Evolutionary conservation across 1,140 invertebrate genomes (phyloP).

Genomic region (Rhyzopertha dominica): DNA sequence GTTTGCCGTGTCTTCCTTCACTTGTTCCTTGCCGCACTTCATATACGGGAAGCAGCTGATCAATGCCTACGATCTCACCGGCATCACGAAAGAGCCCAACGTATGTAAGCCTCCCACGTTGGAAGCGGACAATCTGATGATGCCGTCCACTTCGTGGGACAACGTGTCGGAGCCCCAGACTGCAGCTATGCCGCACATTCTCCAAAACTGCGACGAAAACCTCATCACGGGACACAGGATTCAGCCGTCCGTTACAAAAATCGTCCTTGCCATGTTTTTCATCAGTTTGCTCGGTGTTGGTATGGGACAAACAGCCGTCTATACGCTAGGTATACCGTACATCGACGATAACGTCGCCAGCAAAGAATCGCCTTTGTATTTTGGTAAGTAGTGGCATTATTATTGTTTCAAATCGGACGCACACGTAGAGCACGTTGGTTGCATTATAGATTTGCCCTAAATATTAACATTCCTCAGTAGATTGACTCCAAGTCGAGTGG

Average conservation of each 20-base stretch:
- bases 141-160: slow-evolving; percentile 6
- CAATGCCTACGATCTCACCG: slow-evolving; percentile 54
- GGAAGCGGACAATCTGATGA: not conserved
- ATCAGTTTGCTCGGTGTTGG: slow-evolving; percentile 83
- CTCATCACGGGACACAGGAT: slow-evolving; percentile 56
- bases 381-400: slow-evolving; percentile 71
- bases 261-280: slow-evolving; percentile 82
- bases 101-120: slow-evolving; percentile 29
- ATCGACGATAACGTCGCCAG: slow-evolving; percentile 91
- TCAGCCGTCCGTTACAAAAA: slow-evolving; percentile 69
- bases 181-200: slow-evolving; percentile 36
- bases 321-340: slow-evolving; percentile 88
- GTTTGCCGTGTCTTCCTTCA: slow-evolving; percentile 80
- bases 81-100: slow-evolving; percentile 36
- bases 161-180: too few relatives aligned
- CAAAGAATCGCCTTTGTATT: slow-evolving; percentile 88
- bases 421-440: too few relatives aligned
- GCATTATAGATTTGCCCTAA: too few relatives aligned
- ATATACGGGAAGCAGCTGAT: slow-evolving; percentile 71
- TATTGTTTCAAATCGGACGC: too few relatives aligned
- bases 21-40: slow-evolving; percentile 80
- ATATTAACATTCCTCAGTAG: too few relatives aligned
- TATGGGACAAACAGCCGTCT: slow-evolving; percentile 88
- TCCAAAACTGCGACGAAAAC: slow-evolving; percentile 52
- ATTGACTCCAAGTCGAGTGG: too few relatives aligned